Base-by-base conservation (phyloP, 2,888 invertebrate species). In the Mimachlamys varia region DNA sequence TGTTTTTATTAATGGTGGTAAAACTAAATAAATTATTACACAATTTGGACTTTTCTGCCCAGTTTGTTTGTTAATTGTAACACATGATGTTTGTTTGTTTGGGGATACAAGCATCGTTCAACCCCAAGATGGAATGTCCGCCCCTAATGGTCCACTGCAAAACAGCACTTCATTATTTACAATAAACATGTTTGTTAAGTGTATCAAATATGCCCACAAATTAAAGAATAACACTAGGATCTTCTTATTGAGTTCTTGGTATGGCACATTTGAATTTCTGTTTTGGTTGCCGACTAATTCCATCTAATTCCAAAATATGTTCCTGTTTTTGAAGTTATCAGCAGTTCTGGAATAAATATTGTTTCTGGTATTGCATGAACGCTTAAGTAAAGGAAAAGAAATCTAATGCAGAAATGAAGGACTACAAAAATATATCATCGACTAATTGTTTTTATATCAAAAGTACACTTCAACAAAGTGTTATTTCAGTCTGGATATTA, bases 31-130 rank as follows among this genome's bases (percentile, higher is more conserved):
- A 76, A 76, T 76, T 76, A 33, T 76, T 76, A 33, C 33, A 76
- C 76, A 76, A 76, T 76, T 76, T 76, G 76, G 22, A 76, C 76
- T 33, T 76, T 76, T 76, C 33, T 76, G 33, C 76, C 76, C 76
- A 27, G 33, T 76, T 76, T 76, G 76, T 76, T 76, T 76, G 22
- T 76, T 27, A 12, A 76, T 33, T 15, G 22, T 76, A 76, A 76
- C 76, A 76, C 33, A 76, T 76, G 76, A 27, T 76, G 76, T 76
- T 76, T 76, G 15, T 76, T 76, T 76, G 27, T 27, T 5, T 1
- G 22, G 10, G 22, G 33, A 76, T 33, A 76, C 76, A 27, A 33
- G 76, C 27, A 76, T n/a, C n/a, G n/a, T n/a, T n/a, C 13, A 27
- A 33, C 27, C 3, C 33, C 1, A 76, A 76, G 53, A 4, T 76